Conservation (phyloP, 2,888 invertebrate species). For the Caenorhabditis sp. region DNA sequence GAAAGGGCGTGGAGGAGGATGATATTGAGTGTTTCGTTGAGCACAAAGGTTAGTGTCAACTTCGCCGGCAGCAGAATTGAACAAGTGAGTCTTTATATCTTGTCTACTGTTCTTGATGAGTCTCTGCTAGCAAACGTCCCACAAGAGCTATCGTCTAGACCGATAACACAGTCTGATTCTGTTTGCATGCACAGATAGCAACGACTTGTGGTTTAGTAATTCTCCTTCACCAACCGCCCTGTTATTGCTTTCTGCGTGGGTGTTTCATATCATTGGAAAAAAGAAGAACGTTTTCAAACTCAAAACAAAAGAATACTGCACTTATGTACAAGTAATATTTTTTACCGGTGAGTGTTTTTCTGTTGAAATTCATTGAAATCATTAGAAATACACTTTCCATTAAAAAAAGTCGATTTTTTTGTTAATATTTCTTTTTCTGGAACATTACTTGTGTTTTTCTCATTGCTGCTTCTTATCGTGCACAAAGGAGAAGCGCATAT, state of each 20-base stretch:
- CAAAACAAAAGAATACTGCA: not conserved
- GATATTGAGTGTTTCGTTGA: not conserved
- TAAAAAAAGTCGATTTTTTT: not conserved
- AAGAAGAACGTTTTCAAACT: not conserved
- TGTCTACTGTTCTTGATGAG: not conserved
- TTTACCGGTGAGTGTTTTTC: not conserved
- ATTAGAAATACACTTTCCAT: too few relatives aligned
- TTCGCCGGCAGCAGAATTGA: not conserved
- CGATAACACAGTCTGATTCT: not conserved
- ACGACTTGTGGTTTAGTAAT: slow-evolving; percentile 28
- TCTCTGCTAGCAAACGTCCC: not conserved
- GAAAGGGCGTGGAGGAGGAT: not conserved
- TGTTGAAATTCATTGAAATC: not conserved
- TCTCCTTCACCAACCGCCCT: not conserved
- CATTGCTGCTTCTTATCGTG: not conserved
- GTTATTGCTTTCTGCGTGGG: not conserved
- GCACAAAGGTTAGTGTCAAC: not conserved
- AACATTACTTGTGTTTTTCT: not conserved
- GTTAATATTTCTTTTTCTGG: too few relatives aligned
- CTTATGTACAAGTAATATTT: not conserved
- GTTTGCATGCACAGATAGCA: slow-evolving; percentile 36
- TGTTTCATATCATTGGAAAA: not conserved
- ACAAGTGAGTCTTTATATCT: not conserved
- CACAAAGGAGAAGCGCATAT: not conserved
- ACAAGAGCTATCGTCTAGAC: slow-evolving; percentile 45